Evolutionary conservation across 2,888 invertebrate genomes (phyloP).

Genomic region (Drosophila eohydei): DNA sequence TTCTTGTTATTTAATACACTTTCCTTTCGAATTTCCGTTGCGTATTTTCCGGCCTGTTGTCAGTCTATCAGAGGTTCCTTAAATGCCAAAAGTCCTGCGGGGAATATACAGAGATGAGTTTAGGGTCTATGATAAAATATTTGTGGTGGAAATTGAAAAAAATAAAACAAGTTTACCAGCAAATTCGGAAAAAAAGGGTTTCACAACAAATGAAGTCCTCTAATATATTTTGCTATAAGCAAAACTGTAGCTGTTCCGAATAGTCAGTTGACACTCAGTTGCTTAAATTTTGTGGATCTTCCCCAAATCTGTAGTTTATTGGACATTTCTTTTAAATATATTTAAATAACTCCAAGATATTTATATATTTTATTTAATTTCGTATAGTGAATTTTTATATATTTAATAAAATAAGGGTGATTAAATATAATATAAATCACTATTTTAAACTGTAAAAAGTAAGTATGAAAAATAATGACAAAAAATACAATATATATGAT

Average conservation of each 20-base stretch:
- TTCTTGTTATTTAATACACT: slow-evolving; percentile 77
- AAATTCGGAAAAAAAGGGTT: slow-evolving; percentile 39
- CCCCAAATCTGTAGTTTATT: too few species aligned
- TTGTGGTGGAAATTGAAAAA: slow-evolving; percentile 64
- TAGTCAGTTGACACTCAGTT: slow-evolving; percentile 4
- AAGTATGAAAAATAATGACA: too few species aligned
- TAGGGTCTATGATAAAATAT: slow-evolving; percentile 18
- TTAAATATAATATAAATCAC: too few species aligned
- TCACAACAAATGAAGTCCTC: slow-evolving; percentile 57
- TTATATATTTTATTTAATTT: too few species aligned
- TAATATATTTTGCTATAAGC: slow-evolving; percentile 10
- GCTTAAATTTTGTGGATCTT: too few species aligned
- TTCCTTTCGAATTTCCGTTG: slow-evolving; percentile 58
- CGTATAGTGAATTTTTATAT: too few species aligned
- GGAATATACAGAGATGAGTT: background rate
- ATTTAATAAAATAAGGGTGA: too few species aligned
- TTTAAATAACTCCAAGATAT: too few species aligned
- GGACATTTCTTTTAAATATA: too few species aligned
- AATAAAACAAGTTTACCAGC: slow-evolving; percentile 31
- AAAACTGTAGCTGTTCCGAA: background rate
- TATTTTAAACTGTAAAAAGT: too few species aligned
- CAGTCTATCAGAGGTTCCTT: slow-evolving; percentile 65
- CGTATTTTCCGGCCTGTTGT: slow-evolving; percentile 61
- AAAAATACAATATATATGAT: too few species aligned
- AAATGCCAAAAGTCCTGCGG: slow-evolving; percentile 40